A percentile compares a stretch with the other conserved stretches of the same genome.
Evolutionary conservation across 1,140 invertebrate species (phyloP).

Genomic region (Drosophila lacteicornis): DNA sequence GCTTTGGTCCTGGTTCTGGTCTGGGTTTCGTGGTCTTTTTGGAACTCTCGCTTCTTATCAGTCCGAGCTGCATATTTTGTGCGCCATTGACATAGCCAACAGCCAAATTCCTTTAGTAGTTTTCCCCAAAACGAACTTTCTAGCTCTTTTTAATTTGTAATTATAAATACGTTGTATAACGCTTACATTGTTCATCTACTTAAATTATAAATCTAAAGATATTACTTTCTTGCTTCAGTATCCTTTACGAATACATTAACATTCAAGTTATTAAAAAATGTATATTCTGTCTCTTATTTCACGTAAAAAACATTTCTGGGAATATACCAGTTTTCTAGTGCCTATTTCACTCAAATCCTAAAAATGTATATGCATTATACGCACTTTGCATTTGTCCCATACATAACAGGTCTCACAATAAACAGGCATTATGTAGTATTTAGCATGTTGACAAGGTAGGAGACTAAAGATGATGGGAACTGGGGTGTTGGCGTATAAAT

Average conservation of each 20-base stretch:
- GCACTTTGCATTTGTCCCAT: constrained; percentile 3
- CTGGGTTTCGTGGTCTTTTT: constrained; percentile 42
- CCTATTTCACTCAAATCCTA: neutral
- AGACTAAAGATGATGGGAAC: constrained; percentile 9
- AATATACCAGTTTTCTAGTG: neutral
- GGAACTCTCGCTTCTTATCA: constrained; percentile 66
- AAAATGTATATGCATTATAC: neutral
- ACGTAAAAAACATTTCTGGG: neutral
- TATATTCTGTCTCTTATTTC: neutral
- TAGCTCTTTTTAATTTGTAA: constrained; percentile 19
- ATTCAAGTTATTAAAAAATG: too few species aligned
- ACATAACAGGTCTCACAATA: constrained; percentile 24
- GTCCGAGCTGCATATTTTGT: constrained; percentile 38
- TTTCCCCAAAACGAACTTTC: constrained; percentile 23
- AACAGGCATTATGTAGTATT: constrained; percentile 78
- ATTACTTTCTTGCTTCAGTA: neutral
- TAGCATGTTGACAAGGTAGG: constrained; percentile 76
- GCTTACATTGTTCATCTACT: constrained; percentile 16
- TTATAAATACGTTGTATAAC: constrained; percentile 30
- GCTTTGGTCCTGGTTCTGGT: constrained; percentile 3
- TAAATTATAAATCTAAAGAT: neutral
- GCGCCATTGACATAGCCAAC: constrained; percentile 30
- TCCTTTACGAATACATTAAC: too few species aligned
- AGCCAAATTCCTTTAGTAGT: constrained; percentile 17
- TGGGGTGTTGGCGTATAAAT: neutral